Base-by-base conservation (phyloP, 2,888 invertebrate genomes). In the Cheiracanthium punctorium region DNA sequence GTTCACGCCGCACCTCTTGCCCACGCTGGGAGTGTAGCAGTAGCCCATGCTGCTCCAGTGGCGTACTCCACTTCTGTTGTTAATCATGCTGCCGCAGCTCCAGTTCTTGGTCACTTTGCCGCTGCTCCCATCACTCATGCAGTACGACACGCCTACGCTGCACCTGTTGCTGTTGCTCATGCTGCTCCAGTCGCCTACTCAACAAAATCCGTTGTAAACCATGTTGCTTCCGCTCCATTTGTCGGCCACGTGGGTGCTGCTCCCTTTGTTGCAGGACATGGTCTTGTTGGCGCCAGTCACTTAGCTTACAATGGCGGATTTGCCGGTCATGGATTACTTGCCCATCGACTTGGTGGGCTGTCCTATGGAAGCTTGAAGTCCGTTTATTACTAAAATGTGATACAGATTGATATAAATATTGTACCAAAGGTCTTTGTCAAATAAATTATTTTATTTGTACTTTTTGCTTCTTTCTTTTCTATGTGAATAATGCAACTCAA, bases 291-390 rank as follows among this genome's bases (percentile, higher is more conserved):
- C n/a, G n/a, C n/a, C n/a, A n/a, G n/a, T n/a, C n/a, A n/a, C n/a
- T n/a, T n/a, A 7, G 20, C 20, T 58, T 20, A 20, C 24, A 24
- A 41, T 28, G 14, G 33, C 4, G 80, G 77, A n/a, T 41, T 24
- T 7, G 69, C 69, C 33, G 67, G 73, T 30, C 33, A 43, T 4
- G 80, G 77, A 24, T 58, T 7, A 43, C 52, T 24, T 7, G 37
- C 20, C 7, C n/a, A 24, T 17, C 14, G 24, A 17, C 17, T 58
- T 24, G 58, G 58, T 12, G 58, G 58, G 1, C 1, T 58, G 4
- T 1, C 58, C 24, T 24, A 58, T 24, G 58, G 58, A 20, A 24
- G n/a, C n/a, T n/a, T n/a, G n/a, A n/a, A n/a, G n/a, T n/a, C n/a
- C n/a, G n/a, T 4, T 58, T n/a, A n/a, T n/a, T n/a, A n/a, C 17